Evolutionary conservation across 2,797 vertebrate species (phyloP), one percentile per base, ranked within the genome.

Genomic region (Coilia nasus): DNA sequence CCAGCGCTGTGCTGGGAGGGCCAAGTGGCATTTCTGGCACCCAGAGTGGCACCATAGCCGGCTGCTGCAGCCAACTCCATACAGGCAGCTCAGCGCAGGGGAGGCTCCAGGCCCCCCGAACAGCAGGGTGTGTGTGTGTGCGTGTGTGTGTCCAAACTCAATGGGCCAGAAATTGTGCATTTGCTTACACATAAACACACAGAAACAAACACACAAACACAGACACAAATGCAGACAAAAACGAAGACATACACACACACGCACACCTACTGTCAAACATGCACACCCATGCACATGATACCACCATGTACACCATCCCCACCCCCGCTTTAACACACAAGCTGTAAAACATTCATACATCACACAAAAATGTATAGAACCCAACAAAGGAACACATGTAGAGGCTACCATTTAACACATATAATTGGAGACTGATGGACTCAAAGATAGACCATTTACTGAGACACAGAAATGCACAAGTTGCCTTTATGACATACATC

Each of bases 141-240:
- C 17, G 60, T 64, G 59, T 60, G 60, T 64, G 23, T 25, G 7
- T 62, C n/a, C 0, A 23, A 62, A 64, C 23, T 64, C 60, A 64
- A 1, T 64, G 60, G 25, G 25, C n/a, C 60, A 64, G 23, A 64
- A 64, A 60, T n/a, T 60, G 3, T n/a, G 21, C 21, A 19, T 60
- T 60, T n/a, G 19, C 62, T 10, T 14, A 71, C 64, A 71, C 14
- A 5, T 86, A 84, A 11, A 71, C 62, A 14, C 11, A 28, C 23
- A 67, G 1, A 67, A 1, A 67, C 9, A 31, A 2, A 71, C 3
- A 71, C 64, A 71, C 23, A 83, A 85, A 84, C 28, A 31, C 83
- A 86, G 89, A 86, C 60, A 62, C n/a, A 57, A 0, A 17, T 17
- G n/a, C 59, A n/a, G 3, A n/a, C 59, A 60, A 19, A 23, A 19